Evolutionary conservation across 2,888 invertebrate genomes (phyloP).

Genomic region (Carcina quercana): DNA sequence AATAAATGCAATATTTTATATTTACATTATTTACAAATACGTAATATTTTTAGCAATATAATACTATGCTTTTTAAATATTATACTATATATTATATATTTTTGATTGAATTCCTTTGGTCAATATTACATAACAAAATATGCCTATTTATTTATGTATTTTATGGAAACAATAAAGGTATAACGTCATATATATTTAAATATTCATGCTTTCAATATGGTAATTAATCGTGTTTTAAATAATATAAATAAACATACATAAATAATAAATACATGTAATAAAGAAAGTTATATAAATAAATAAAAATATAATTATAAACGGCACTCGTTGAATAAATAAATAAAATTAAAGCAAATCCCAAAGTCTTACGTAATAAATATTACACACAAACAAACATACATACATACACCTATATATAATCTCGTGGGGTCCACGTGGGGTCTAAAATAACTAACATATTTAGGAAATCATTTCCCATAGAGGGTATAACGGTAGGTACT

Average conservation of each 20-base stretch:
- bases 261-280: slow-evolving; percentile 15
- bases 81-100: slow-evolving; percentile 8
- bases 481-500: slow-evolving; percentile 50
- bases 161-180: too few relatives aligned
- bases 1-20: slow-evolving; percentile 49
- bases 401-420: slow-evolving; percentile 24
- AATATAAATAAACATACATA: slow-evolving; percentile 20
- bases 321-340: slow-evolving; percentile 17
- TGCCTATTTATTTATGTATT: too few relatives aligned
- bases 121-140: too few relatives aligned
- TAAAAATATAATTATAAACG: slow-evolving; percentile 9
- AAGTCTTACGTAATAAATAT: slow-evolving; percentile 41
- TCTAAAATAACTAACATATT: slow-evolving; percentile 3
- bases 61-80: slow-evolving; percentile 3
- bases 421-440: slow-evolving; percentile 12
- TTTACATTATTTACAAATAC: slow-evolving; percentile 12
- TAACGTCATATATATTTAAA: slow-evolving; percentile 6
- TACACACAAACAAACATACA: slow-evolving; percentile 28
- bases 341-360: slow-evolving; percentile 62
- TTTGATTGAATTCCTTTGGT: too few relatives aligned
- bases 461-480: slow-evolving; percentile 8
- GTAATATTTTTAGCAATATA: slow-evolving; percentile 14
- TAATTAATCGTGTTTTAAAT: too few relatives aligned
- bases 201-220: too few relatives aligned
- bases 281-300: slow-evolving; percentile 13